Percentiles rank a stretch among this genome's conserved stretches.
These are phyloP conservation scores for Pyralis farinalis DNA, from an alignment of 2,888 invertebrate genomes.

Conservation along the genomic window DNA sequence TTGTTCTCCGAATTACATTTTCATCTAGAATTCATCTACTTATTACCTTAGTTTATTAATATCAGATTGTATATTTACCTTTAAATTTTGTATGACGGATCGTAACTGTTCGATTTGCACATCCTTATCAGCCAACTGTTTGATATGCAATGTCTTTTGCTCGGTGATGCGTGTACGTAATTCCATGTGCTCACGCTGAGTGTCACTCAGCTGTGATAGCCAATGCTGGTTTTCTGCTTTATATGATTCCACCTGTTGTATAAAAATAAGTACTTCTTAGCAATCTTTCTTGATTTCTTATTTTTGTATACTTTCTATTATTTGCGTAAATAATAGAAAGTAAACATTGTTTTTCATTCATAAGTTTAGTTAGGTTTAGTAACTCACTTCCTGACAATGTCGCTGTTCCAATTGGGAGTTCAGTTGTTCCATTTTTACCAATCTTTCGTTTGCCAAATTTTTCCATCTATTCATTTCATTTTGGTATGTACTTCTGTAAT, in stretches of 20 bases:
- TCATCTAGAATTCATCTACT: too few species aligned
- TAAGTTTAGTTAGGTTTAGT: slow-evolving; percentile 1
- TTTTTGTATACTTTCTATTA: too few species aligned
- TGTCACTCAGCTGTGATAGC: slow-evolving; percentile 77
- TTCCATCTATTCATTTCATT: slow-evolving; percentile 82
- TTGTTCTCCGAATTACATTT: too few species aligned
- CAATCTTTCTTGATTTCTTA: too few species aligned
- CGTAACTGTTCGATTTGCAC: slow-evolving; percentile 69
- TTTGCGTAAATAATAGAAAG: not conserved
- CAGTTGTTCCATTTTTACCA: slow-evolving; percentile 83
- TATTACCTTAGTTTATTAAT: too few species aligned
- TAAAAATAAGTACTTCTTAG: too few species aligned
- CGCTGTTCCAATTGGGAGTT: slow-evolving; percentile 82
- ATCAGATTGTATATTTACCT: slow-evolving; percentile 32
- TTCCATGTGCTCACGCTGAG: slow-evolving; percentile 75
- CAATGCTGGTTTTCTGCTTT: slow-evolving; percentile 84
- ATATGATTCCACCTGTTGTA: slow-evolving; percentile 76
- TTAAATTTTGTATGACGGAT: slow-evolving; percentile 54
- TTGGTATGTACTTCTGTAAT: slow-evolving; percentile 48
- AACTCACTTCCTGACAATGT: slow-evolving; percentile 78
- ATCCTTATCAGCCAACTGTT: slow-evolving; percentile 67
- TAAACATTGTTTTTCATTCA: not conserved
- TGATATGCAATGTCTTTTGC: slow-evolving; percentile 55
- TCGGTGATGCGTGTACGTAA: slow-evolving; percentile 71
- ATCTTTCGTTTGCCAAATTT: slow-evolving; percentile 83